Conservation (phyloP, 2,888 invertebrate genomes). For the Sisyra nigra region DNA sequence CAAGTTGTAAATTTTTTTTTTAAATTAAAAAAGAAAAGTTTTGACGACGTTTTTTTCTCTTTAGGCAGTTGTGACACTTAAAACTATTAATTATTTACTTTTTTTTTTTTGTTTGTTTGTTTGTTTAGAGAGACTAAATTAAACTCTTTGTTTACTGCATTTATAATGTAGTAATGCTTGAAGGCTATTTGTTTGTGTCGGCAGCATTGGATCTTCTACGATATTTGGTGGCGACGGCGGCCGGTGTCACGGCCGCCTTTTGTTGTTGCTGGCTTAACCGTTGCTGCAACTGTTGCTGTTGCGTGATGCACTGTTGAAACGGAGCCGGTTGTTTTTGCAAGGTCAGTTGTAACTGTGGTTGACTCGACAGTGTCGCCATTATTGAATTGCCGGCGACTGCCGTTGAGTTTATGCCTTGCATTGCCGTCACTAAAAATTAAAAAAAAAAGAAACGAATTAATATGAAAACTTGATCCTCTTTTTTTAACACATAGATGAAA, state of each 20-base stretch:
- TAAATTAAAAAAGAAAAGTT: too few relatives aligned
- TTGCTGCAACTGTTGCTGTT: constrained; percentile 24
- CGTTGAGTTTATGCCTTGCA: constrained; percentile 1
- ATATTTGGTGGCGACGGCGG: constrained; percentile 21
- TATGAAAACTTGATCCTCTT: too few relatives aligned
- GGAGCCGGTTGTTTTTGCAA: constrained; percentile 24
- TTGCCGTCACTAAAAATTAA: background rate
- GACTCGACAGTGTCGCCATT: constrained; percentile 10
- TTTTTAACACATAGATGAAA: too few relatives aligned
- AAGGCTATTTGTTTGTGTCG: constrained; percentile 23
- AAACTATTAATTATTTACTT: too few relatives aligned
- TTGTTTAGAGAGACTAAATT: too few relatives aligned
- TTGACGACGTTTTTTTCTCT: too few relatives aligned
- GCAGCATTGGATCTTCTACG: constrained; percentile 24
- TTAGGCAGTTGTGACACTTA: too few relatives aligned
- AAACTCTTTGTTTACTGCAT: background rate
- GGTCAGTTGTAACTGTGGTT: constrained; percentile 16
- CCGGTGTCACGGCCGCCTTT: constrained; percentile 13
- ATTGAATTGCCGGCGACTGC: constrained; percentile 9
- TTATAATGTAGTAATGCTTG: constrained; percentile 2
- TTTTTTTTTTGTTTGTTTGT: too few relatives aligned
- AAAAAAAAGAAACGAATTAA: background rate
- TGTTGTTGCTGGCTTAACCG: constrained; percentile 20
- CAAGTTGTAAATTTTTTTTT: too few relatives aligned
- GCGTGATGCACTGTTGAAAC: constrained; percentile 22